These are phyloP conservation scores for Eulemur coronatus DNA, from an alignment of 2,797 vertebrate species.

Conservation along the genomic window DNA sequence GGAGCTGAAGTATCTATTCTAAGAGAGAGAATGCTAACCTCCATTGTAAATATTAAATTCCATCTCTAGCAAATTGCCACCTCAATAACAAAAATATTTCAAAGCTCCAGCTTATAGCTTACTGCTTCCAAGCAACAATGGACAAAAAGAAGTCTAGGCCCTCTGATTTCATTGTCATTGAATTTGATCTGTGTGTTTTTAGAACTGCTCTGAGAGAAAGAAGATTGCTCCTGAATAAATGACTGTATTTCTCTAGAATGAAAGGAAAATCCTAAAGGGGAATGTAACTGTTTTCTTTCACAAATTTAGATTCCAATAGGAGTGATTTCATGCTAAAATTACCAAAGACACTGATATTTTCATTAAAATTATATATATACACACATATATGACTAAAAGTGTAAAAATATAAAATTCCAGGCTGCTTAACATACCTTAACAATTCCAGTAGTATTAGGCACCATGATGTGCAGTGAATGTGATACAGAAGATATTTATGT, in stretches of 20 bases:
- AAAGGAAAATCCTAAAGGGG: not conserved
- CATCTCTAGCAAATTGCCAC: not conserved
- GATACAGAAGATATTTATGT: slow-evolving; percentile 31
- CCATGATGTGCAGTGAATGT: not conserved
- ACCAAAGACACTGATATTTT: not conserved
- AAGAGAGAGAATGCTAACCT: not conserved
- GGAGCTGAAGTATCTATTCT: not conserved
- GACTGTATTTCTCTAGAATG: not conserved
- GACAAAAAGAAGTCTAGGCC: not conserved
- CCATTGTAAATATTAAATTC: not conserved
- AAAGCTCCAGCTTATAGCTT: not conserved
- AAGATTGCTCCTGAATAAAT: not conserved
- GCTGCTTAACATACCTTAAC: not conserved
- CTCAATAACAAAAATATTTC: not conserved
- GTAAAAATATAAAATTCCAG: not conserved
- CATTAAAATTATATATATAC: not conserved
- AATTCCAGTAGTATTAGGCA: not conserved
- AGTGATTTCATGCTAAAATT: not conserved
- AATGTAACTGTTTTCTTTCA: not conserved
- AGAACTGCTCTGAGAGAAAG: not conserved
- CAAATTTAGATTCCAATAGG: not conserved
- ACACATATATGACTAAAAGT: not conserved
- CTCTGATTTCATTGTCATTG: not conserved
- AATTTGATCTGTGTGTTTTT: not conserved
- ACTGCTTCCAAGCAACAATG: not conserved